Evolutionary conservation across 2,113 vertebrate genomes (phyloP).

Genomic region (Australoheros scitulus): DNA sequence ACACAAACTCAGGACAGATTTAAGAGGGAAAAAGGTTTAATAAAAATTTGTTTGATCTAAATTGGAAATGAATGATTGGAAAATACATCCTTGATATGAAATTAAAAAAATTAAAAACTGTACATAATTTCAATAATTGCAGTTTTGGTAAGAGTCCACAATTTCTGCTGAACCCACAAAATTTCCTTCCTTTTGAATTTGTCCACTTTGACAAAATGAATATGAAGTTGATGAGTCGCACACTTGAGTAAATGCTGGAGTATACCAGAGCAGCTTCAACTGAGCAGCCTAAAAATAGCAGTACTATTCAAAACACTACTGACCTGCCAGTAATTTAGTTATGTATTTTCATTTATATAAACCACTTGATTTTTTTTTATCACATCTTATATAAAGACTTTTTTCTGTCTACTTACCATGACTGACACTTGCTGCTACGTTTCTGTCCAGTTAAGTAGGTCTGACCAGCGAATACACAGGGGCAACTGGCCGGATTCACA

Average conservation of each 20-base stretch:
- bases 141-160: too few species aligned
- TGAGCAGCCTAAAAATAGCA: neutral
- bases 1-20: slow-evolving; percentile 58
- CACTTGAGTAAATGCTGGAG: neutral
- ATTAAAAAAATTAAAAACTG: too few species aligned
- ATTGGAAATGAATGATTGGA: neutral
- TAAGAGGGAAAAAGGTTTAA: neutral
- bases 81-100: neutral
- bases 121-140: too few species aligned
- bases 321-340: neutral
- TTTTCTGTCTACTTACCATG: slow-evolving; percentile 62
- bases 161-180: neutral
- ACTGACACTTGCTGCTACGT: slow-evolving; percentile 69
- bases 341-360: neutral
- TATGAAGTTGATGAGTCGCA: neutral
- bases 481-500: slow-evolving; percentile 54
- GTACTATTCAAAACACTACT: fast-evolving
- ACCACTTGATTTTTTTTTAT: neutral
- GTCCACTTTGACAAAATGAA: neutral
- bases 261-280: neutral
- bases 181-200: neutral
- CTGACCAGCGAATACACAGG: slow-evolving; percentile 59
- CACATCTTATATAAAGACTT: neutral
- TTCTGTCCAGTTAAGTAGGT: slow-evolving; percentile 42
- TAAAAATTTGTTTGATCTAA: neutral